A percentile compares a stretch with the other conserved stretches of the same genome.
Evolutionary conservation across 2,888 invertebrate species (phyloP).

Genomic region (Ashinkailepas kermadecensis): DNA sequence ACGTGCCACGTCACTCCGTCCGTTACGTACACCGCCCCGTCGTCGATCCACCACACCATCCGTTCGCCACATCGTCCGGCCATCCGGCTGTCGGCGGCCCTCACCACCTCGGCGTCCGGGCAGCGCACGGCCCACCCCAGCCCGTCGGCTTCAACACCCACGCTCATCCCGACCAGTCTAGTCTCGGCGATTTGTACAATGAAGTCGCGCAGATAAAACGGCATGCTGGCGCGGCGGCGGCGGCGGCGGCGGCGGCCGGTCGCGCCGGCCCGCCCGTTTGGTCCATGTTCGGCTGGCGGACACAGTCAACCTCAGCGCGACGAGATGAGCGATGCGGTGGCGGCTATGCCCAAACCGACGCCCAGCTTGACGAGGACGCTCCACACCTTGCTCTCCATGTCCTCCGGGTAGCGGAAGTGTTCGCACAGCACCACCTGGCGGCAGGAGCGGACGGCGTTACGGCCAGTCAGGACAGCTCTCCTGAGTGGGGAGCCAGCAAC

Average conservation of each 20-base stretch:
- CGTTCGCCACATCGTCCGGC: background rate
- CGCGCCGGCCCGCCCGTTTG: background rate
- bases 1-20: no score
- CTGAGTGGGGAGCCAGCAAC: no score
- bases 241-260: background rate
- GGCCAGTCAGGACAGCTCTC: no score
- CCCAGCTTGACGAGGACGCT: conserved; percentile 33
- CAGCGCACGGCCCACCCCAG: no score
- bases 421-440: conserved; percentile 33
- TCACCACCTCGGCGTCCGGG: no score
- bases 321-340: conserved; percentile 34
- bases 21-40: no score
- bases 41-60: background rate
- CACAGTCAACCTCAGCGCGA: conserved; percentile 27
- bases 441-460: background rate
- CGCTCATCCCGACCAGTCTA: no score
- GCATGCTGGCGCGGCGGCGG: background rate
- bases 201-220: conserved; percentile 11
- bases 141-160: no score
- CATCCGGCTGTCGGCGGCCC: no score
- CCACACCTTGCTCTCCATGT: conserved; percentile 34
- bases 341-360: conserved; percentile 34
- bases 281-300: no score
- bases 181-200: conserved; percentile 6
- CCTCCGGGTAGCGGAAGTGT: conserved; percentile 33